Percentiles rank a stretch among this genome's conserved stretches.
Evolutionary conservation across 2,888 invertebrate species (phyloP).

Genomic region (Amiota minor): DNA sequence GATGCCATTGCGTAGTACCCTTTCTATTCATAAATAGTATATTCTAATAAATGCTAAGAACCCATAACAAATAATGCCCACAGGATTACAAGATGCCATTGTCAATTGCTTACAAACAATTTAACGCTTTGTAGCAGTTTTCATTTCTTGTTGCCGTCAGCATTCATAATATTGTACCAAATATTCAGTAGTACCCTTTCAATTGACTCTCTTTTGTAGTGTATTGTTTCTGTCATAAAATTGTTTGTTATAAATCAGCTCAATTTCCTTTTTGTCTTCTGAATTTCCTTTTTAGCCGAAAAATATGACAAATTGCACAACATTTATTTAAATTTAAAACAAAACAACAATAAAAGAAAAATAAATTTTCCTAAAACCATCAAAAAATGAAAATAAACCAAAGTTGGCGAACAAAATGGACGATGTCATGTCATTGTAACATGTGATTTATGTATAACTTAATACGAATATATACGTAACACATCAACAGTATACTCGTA

Average conservation of each 20-base stretch:
- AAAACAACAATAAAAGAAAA: neutral
- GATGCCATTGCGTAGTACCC: neutral
- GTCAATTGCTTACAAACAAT: slow-evolving; percentile 12
- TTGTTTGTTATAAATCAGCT: slow-evolving; percentile 16
- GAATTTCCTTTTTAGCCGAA: slow-evolving; percentile 19
- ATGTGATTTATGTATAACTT: slow-evolving; percentile 13
- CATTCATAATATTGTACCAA: neutral
- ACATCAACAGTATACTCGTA: neutral
- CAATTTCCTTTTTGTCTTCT: slow-evolving; percentile 3
- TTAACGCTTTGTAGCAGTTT: slow-evolving; percentile 1
- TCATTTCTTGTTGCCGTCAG: neutral
- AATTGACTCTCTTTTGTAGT: neutral
- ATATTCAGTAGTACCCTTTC: neutral
- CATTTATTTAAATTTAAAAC: neutral
- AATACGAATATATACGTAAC: no score
- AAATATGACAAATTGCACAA: neutral
- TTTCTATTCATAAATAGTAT: no score
- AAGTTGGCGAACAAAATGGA: neutral
- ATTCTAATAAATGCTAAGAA: neutral
- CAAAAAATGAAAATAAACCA: neutral
- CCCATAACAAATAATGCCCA: slow-evolving; percentile 9
- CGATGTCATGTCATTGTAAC: neutral
- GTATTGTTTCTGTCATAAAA: slow-evolving; percentile 1
- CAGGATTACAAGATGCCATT: slow-evolving; percentile 12
- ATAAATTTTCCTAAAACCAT: neutral